These are phyloP conservation scores for Cerastis leucographa DNA, from an alignment of 2,888 invertebrate species.

Conservation along the genomic window DNA sequence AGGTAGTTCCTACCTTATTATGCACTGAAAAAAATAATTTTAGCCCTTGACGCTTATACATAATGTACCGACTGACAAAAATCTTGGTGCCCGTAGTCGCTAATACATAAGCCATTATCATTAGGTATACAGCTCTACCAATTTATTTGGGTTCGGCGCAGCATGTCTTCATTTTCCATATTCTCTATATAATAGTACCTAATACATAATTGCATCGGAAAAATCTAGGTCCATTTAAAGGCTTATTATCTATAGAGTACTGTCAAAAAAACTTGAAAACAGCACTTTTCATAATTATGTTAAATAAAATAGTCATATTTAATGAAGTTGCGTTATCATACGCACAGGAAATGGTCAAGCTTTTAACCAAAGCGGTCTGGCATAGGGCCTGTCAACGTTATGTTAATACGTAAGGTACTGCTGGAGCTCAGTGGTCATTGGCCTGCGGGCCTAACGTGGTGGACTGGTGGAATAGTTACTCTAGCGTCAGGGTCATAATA, in stretches of 20 bases:
- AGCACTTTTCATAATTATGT: conserved; percentile 11
- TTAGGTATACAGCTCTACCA: no score
- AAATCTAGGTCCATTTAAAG: no score
- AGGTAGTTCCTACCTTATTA: not conserved
- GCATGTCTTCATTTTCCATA: no score
- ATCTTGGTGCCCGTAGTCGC: not conserved
- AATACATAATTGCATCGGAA: no score
- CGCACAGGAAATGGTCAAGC: conserved; percentile 41
- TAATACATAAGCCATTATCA: no score
- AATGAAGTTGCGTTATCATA: conserved; percentile 36
- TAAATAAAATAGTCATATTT: conserved; percentile 9
- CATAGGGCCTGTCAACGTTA: conserved; percentile 45
- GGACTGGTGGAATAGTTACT: conserved; percentile 15
- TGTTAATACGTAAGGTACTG: conserved; percentile 43
- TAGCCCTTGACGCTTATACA: not conserved
- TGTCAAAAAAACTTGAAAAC: not conserved
- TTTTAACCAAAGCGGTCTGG: conserved; percentile 42
- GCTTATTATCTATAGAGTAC: no score
- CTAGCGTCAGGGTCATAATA: not conserved
- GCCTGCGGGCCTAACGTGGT: conserved; percentile 23
- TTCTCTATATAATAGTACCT: no score
- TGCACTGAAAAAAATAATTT: not conserved
- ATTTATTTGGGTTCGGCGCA: no score
- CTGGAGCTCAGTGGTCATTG: conserved; percentile 41
- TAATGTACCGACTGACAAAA: not conserved